Base-by-base conservation (phyloP, 2,797 vertebrate species). In the Masticophis lateralis region DNA sequence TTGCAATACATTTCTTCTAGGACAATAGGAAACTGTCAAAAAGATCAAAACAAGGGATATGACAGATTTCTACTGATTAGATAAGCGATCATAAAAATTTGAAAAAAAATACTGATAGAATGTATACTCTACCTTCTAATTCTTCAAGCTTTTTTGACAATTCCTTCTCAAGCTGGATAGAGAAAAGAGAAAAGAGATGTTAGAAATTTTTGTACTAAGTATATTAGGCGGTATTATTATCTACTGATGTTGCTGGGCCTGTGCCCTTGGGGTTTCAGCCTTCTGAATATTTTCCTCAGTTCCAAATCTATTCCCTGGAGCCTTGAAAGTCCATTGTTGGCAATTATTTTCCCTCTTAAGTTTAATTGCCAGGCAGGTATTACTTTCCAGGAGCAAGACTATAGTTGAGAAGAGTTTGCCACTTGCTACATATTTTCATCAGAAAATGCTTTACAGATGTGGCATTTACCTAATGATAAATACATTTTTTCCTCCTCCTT, bases 81-180 rank as follows among this genome's bases (percentile, higher is more conserved):
- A 74, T 37, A 32, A 32, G n/a, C 3, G 14, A 32, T 32, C 66
- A 37, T 74, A 37, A 18, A 69, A 69, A 32, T 69, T 69, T 69
- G 66, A 2, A 2, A 5, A 32, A 60, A 55, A 59, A 83, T 1
- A 37, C 37, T 28, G 16, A 55, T 14, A 90, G 95, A 94, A 91
- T 1, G 4, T 0, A 93, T 88, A 2, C 28, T 37, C 86, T 98
- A 99, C 99, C 99, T 99, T 99, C 98, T 3, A 99, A 98, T 27
- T 98, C 98, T 55, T 98, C 98, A 92, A 99, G 98, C 91, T 98
- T 98, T 94, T 99, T 99, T 74, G 98, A 98, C 96, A 99, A 97
- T 8, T 98, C 98, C 3, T 98, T 97, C 95, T 99, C 98, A 91
- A 99, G 98, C 99, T 99, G 94, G 51, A 22, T 11, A 97, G 95